Conservation (phyloP, 2,797 vertebrate genomes). For the Tauraco hartlaubi region DNA sequence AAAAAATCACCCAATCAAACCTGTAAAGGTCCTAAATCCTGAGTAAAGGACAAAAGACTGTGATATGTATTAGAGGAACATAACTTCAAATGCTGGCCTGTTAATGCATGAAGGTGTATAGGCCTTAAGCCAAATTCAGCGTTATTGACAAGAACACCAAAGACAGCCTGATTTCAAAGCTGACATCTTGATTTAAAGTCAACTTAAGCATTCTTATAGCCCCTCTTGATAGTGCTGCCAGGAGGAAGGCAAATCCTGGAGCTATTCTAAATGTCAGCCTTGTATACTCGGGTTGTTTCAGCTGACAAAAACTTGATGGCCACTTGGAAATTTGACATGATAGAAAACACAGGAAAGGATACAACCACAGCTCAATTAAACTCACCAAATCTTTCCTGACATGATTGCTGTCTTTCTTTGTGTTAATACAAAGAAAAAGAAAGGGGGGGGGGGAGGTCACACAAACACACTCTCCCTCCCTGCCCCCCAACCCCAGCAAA, state of each 20-base stretch:
- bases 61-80: background rate
- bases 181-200: slow-evolving; percentile 71
- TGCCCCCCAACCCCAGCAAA: no score
- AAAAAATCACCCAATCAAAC: background rate
- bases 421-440: background rate
- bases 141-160: slow-evolving; percentile 30
- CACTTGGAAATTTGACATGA: slow-evolving; percentile 71
- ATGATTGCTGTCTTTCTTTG: background rate
- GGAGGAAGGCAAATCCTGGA: slow-evolving; percentile 58
- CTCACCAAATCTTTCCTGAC: slow-evolving; percentile 32
- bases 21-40: background rate
- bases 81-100: background rate
- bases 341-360: slow-evolving; percentile 65
- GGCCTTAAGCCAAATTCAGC: slow-evolving; percentile 13
- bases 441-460: no score
- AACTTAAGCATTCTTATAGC: slow-evolving; percentile 52
- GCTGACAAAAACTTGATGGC: slow-evolving; percentile 70
- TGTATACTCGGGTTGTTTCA: slow-evolving; percentile 46
- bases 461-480: no score
- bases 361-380: slow-evolving; percentile 27
- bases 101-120: slow-evolving; percentile 32
- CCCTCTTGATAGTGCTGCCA: slow-evolving; percentile 52
- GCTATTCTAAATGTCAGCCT: slow-evolving; percentile 71
- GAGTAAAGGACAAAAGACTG: background rate
- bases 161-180: slow-evolving; percentile 56